These are phyloP conservation scores for Formica aserva DNA, from an alignment of 2,888 invertebrate genomes.

Conservation along the genomic window DNA sequence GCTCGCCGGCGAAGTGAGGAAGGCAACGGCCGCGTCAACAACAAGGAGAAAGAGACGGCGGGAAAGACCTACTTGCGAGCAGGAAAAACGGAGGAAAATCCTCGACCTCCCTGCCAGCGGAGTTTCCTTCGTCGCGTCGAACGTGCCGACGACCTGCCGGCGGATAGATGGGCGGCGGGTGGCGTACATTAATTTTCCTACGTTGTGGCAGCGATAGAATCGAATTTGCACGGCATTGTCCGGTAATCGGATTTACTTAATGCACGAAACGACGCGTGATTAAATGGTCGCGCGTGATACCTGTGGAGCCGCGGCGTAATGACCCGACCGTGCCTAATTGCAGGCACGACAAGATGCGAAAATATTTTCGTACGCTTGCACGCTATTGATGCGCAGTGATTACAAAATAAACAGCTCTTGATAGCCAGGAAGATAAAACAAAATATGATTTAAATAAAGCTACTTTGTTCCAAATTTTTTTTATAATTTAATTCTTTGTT, in stretches of 20 bases:
- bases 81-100: constrained; percentile 21
- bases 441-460: not conserved
- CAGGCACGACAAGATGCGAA: constrained; percentile 12
- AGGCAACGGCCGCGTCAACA: constrained; percentile 39
- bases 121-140: constrained; percentile 19
- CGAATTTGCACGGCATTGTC: constrained; percentile 61
- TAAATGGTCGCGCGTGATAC: constrained; percentile 59
- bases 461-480: not conserved
- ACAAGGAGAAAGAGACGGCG: constrained; percentile 16
- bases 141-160: constrained; percentile 33
- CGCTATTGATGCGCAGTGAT: not conserved
- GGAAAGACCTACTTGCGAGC: constrained; percentile 7
- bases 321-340: constrained; percentile 63
- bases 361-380: constrained; percentile 36
- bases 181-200: constrained; percentile 56
- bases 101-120: not conserved
- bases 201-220: constrained; percentile 59
- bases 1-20: constrained; percentile 46
- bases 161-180: constrained; percentile 26
- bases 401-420: not conserved
- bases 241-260: constrained; percentile 71
- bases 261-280: constrained; percentile 69
- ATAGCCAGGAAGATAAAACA: not conserved
- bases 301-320: constrained; percentile 53
- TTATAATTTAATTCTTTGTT: not conserved